Conservation (phyloP, 2,888 invertebrate species). For the Synergus japonicus region DNA sequence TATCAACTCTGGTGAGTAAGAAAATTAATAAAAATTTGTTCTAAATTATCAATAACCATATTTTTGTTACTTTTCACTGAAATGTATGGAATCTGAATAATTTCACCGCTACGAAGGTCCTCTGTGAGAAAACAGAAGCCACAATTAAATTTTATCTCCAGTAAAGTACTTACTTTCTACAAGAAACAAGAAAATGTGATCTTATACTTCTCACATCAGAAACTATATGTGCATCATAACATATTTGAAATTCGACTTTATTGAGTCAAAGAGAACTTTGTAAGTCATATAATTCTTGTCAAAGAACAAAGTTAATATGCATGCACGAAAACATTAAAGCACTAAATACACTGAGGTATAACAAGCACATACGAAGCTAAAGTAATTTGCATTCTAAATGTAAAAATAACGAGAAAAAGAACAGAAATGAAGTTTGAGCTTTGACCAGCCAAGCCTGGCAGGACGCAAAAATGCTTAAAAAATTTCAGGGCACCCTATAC, state of each 20-base stretch:
- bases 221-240: neutral
- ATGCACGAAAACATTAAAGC: neutral
- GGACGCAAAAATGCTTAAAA: constrained; percentile 47
- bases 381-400: constrained; percentile 15
- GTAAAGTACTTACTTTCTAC: too few relatives aligned
- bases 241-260: neutral
- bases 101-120: too few relatives aligned
- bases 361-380: neutral
- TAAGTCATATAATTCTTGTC: neutral
- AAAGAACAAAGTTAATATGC: constrained; percentile 1
- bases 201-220: neutral
- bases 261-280: neutral
- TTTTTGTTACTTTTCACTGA: too few relatives aligned
- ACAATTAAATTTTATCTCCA: too few relatives aligned
- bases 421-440: neutral
- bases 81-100: too few relatives aligned
- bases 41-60: too few relatives aligned
- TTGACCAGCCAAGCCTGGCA: constrained; percentile 21
- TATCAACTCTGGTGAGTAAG: too few relatives aligned
- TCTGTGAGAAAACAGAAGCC: too few relatives aligned
- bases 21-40: too few relatives aligned
- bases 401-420: constrained; percentile 17
- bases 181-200: too few relatives aligned
- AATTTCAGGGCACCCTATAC: constrained; percentile 55
- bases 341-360: neutral